Base-by-base conservation (phyloP, 1,140 invertebrate species). In the Drosophila teissieri region DNA sequence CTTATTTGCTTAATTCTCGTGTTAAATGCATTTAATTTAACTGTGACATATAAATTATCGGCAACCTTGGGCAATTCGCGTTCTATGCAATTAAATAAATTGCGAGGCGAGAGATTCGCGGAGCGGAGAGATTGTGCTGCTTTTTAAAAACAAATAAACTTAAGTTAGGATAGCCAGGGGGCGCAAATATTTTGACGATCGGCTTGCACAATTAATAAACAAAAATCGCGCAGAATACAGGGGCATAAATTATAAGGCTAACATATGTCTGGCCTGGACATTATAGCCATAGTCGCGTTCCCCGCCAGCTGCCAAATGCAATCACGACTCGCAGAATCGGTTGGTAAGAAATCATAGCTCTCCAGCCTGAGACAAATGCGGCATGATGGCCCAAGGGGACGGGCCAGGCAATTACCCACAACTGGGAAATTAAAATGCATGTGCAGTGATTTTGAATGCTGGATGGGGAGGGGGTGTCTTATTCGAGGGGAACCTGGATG, bases 41-140 rank as follows among this genome's bases (percentile, higher is more conserved):
- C 60, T 67, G 78, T 88, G 83, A 86, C 83, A 86, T 88, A 86
- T 82, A 88, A 86, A 86, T 86, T 88, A 85, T 84, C 82, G 68
- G 56, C 79, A 88, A 88, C 83, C 83, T 86, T 86, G 83, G 81
- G 70, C 84, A 24, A 56, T 67, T 65, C 72, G 61, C 37, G 74
- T 88, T 88, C 83, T 79, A 88, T 79, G 84, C 65, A 88, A 86
- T 86, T 86, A 88, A 86, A 76, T 75, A 68, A 86, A 86, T 88
- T 88, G 74, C 67, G 19, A 39, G 65, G 24, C 15, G 15, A 14
- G 15, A 14, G 12, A 24, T 6, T n/a, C 4, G 14, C 37, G 37
- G 37, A 4, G 3, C 14, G 34, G 40, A 7, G n/a, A 12, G 10
- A 12, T 15, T 31, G 11, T 46, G 44, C 42, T 57, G 51, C 7